Evolutionary conservation across 2,888 invertebrate genomes (phyloP), one percentile per base, ranked within the genome.

Genomic region (Nephrotoma appendiculata): DNA sequence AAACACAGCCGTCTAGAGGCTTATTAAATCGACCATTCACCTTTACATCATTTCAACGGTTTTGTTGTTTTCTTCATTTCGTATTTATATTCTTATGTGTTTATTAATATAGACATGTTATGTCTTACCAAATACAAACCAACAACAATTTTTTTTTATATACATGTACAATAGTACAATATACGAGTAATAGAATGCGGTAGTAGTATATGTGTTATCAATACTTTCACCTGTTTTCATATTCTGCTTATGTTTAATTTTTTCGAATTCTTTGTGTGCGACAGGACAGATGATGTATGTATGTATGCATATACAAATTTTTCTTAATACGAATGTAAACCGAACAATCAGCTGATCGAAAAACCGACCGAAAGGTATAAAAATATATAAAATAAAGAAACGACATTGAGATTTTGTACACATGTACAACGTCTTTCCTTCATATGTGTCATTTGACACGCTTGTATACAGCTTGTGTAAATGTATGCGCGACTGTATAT

Each of bases 211-310:
- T 71, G 71, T 71, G 84, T 84, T 84, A 84, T 84, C 84, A 84
- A 84, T 84, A 84, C 84, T 84, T 84, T 84, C 84, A 84, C 84
- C 84, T 84, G 84, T 84, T 84, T 42, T 84, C 84, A 71, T 71
- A 57, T 57, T 57, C 57, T 57, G 57, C 48, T 57, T 57, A 57
- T 9, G 19, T 19, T 31, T 71, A 11, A 71, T 31, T 71, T 71
- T 31, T 31, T 31, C 31, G 19, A 9, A 31, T 71, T 71, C 31
- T 19, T 71, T 71, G 71, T 71, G 71, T 71, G 44, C 5, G 44
- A 31, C 31, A 31, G 44, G n/a, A n/a, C n/a, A n/a, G n/a, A n/a
- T n/a, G n/a, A n/a, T n/a, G n/a, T n/a, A 31, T 71, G 15, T 31
- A 31, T 9, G 15, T 52, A 31, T 11, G 11, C 31, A 31, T 4